Base-by-base conservation (phyloP, 2,113 vertebrate species). In the Electrona antarctica region DNA sequence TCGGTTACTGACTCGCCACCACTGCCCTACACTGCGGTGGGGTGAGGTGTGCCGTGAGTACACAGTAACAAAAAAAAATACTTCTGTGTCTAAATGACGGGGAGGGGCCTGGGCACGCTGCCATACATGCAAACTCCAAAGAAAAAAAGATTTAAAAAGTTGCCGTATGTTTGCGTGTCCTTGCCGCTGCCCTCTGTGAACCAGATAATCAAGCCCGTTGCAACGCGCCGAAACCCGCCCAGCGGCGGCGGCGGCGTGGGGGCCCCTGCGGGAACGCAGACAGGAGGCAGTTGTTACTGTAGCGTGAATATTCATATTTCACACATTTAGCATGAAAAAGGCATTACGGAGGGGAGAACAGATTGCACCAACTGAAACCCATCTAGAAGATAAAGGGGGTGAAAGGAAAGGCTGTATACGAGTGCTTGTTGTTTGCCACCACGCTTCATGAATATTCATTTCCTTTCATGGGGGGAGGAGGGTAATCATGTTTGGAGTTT, bases 181-280 rank as follows among this genome's bases (percentile, higher is more conserved):
- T 85, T 75, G 82, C 73, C 29, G 2, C 62, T 14, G 9, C 64
- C 81, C 70, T 81, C 60, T 29, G 12, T 79, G 70, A 81, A 81
- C 61, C 76, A 64, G 49, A 65, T 73, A 78, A 84, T 77, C 80
- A 82, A 41, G 33, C 67, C 77, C 46, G 15, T 75, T 15, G 57
- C 60, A 47, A 60, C 14, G 45, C 80, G 74, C 33, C 33, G 71
- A 82, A 71, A 60, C 33, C 58, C 45, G 28, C 73, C 65, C 63
- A 69, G 62, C 69, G 59, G 76, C 59, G 47, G 66, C 11, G 10
- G 41, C 66, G 47, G 59, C 62, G 51, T 45, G 33, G 33, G 33
- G 33, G 33, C 33, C 33, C 45, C 69, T 41, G 0, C 52, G 7
- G 74, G 71, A 71, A 78, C 47, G 28, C 7, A 1, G 51, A 7